Evolutionary conservation across 2,888 invertebrate species (phyloP).

Genomic region (Torymus tubicola): DNA sequence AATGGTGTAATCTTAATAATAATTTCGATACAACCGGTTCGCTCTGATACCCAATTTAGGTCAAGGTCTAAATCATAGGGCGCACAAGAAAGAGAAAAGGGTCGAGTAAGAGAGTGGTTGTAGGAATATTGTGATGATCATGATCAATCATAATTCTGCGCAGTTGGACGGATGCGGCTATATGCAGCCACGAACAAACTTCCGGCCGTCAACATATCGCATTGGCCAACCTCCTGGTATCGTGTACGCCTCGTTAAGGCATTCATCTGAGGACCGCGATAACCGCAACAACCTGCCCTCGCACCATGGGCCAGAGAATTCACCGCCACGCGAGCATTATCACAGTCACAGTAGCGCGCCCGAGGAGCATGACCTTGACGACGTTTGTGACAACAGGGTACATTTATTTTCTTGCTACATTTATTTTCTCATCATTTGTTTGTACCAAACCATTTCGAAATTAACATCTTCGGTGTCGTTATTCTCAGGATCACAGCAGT

Average conservation of each 20-base stretch:
- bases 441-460: no score
- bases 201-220: slow-evolving; percentile 67
- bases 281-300: slow-evolving; percentile 60
- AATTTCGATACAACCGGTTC: background rate
- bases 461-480: background rate
- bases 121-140: background rate
- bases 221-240: slow-evolving; percentile 66
- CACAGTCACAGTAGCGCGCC: slow-evolving; percentile 38
- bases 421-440: no score
- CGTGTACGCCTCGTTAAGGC: slow-evolving; percentile 66
- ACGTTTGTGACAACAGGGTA: slow-evolving; percentile 46
- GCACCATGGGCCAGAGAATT: background rate
- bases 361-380: slow-evolving; percentile 42
- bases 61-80: background rate
- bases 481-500: background rate
- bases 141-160: slow-evolving; percentile 24
- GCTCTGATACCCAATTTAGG: slow-evolving; percentile 2
- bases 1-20: no score
- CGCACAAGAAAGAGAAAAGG: background rate
- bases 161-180: slow-evolving; percentile 72
- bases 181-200: slow-evolving; percentile 71
- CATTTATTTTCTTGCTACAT: background rate
- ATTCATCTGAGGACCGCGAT: slow-evolving; percentile 63
- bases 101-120: background rate
- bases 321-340: slow-evolving; percentile 44